Evolutionary conservation across 1,140 invertebrate species (phyloP), one percentile per base, ranked within the genome.

Genomic region (Oreohelix idahoensis): DNA sequence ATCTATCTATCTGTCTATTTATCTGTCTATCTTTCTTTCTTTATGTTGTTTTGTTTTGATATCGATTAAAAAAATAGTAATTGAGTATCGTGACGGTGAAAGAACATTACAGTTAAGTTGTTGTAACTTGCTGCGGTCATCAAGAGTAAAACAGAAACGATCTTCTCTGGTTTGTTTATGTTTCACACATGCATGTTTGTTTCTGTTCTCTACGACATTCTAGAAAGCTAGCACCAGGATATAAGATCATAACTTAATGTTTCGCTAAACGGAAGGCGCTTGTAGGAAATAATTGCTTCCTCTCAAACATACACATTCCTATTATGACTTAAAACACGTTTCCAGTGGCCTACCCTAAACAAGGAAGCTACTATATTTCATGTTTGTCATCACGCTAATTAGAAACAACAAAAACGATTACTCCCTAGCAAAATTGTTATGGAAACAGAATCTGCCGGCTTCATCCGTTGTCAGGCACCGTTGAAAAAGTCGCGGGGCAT

Each of bases 381-480:
- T 58, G 53, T 58, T 58, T 58, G 53, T 58, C 53, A 58, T 58
- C 53, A 58, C 53, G 53, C 53, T 58, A 58, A 58, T 58, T 58
- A 58, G 53, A 58, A 58, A 58, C 53, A 58, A 58, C 53, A 58
- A 58, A 58, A 58, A 58, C 53, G 53, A 58, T 58, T 11, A 58
- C 53, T 15, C 53, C 20, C 8, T 23, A 58, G 53, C 53, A 10
- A 23, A 58, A 58, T n/a, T 58, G 53, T 58, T 58, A 4, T 58
- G 53, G 53, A 58, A 58, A 58, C 1, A 23, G 15, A 11, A 58
- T 58, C 53, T 20, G 53, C 53, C 26, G 20, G 53, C 53, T 23
- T 58, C 53, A 58, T 58, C 53, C 5, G 53, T 58, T 58, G 5
- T 58, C 53, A 23, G 53, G 53, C 53, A 58, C 23, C 8, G 23